A percentile compares a stretch with the other conserved stretches of the same genome.
These are phyloP conservation scores for Heliconius sara DNA, from an alignment of 2,888 invertebrate species.

Conservation along the genomic window DNA sequence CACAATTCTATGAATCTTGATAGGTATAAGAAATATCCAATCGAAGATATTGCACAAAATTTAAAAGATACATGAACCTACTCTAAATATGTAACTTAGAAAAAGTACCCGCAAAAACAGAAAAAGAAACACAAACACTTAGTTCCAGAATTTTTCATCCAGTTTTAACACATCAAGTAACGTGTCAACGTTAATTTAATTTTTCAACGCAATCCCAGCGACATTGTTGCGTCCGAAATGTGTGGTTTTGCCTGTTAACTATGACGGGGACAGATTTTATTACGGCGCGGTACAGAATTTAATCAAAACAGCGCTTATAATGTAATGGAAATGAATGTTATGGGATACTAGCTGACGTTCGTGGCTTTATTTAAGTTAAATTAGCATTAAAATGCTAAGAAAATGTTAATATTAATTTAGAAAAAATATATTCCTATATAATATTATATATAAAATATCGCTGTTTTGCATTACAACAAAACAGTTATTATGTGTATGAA, in stretches of 20 bases:
- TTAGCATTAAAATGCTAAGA: neutral
- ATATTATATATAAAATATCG: too few species aligned
- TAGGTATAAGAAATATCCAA: too few species aligned
- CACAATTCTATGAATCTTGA: too few species aligned
- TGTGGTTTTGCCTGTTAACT: constrained; percentile 66
- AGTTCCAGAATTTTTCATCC: constrained; percentile 10
- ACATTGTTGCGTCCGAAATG: constrained; percentile 71
- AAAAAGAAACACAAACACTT: neutral
- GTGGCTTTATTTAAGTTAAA: neutral
- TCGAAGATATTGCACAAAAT: too few species aligned
- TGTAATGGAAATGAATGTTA: constrained; percentile 16
- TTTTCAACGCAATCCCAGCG: constrained; percentile 60
- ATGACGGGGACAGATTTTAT: constrained; percentile 64
- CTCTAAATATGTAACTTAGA: too few species aligned
- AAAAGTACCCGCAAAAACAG: neutral
- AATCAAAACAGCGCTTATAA: constrained; percentile 53
- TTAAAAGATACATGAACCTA: too few species aligned
- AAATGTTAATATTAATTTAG: neutral
- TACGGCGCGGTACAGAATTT: constrained; percentile 55
- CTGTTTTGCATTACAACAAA: too few species aligned
- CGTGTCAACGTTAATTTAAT: constrained; percentile 69
- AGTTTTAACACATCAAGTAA: constrained; percentile 45
- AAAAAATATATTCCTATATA: too few species aligned
- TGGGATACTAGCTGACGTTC: neutral
- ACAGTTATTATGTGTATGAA: too few species aligned